Evolutionary conservation across 2,888 invertebrate species (phyloP), one percentile per base, ranked within the genome.

Genomic region (Gryllus longicercus): DNA sequence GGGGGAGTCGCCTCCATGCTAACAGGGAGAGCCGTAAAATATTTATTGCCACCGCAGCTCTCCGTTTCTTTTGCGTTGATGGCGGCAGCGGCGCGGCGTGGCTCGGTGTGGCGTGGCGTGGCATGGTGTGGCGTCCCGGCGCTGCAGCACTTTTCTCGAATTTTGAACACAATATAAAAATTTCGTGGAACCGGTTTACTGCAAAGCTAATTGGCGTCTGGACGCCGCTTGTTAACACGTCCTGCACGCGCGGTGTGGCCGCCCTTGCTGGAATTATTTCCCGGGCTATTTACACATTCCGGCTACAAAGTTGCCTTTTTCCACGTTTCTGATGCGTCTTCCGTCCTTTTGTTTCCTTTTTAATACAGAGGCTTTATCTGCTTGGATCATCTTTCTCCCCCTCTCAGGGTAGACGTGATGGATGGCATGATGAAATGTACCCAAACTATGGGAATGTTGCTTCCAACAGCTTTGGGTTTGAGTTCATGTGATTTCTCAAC

Each of bases 1-100:
- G 38, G 38, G 38, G 38, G 8, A 38, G 38, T 38, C 38, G 38
- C 38, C 38, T 38, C 38, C 16, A 63, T 63, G 14, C n/a, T n/a
- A 63, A 63, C 63, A n/a, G 63, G 63, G n/a, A 63, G 63, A 63
- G 16, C n/a, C 63, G n/a, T 63, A 63, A 63, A 63, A 63, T 63
- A 63, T 63, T 63, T 63, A 63, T 63, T 63, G n/a, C 63, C 63
- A 63, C 63, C 14, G n/a, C 16, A 63, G 14, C 16, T 18, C 14
- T 63, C n/a, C n/a, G 63, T 63, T 63, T 63, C 63, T 63, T 63
- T n/a, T 63, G 38, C 38, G 38, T 38, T 38, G 38, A 38, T 38
- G 38, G 38, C 38, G 38, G 25, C 25, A 2, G 25, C 25, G 25
- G 38, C 38, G 38, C 8, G 38, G 38, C 38, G 8, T 2, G 38